phyloP scores from a whole-genome alignment of 2,888 invertebrate species.

The Cephonodes hylas region DNA sequence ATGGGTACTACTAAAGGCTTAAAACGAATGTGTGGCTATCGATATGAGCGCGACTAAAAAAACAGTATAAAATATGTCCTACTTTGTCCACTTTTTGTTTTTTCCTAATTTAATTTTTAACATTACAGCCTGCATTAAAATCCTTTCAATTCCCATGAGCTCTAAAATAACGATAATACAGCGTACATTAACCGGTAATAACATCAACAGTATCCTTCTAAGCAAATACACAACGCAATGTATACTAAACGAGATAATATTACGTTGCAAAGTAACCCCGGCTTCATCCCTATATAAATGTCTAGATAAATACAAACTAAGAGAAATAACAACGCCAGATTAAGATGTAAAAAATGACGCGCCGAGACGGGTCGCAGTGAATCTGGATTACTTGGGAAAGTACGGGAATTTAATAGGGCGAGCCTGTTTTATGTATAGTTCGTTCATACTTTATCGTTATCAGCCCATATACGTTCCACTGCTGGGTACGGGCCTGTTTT shows the following conservation, averaged over 20 bases:
- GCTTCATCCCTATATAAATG: conserved; percentile 38
- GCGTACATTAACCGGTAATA: background rate
- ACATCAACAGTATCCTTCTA: background rate
- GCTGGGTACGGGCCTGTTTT: no score
- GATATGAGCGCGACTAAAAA: no score
- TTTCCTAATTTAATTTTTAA: no score
- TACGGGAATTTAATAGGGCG: conserved; percentile 21
- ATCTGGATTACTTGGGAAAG: conserved; percentile 41
- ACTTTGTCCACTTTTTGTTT: no score
- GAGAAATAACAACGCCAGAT: conserved; percentile 44
- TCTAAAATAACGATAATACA: background rate
- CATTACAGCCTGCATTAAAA: no score
- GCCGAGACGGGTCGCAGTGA: conserved; percentile 42
- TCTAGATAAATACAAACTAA: conserved; percentile 44
- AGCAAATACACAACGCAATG: background rate
- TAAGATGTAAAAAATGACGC: conserved; percentile 54
- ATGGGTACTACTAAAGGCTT: no score
- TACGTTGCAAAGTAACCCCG: background rate
- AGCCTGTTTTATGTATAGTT: conserved; percentile 16
- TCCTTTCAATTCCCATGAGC: no score
- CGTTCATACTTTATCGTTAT: no score
- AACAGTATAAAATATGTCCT: no score
- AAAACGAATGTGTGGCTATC: no score
- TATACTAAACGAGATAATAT: conserved; percentile 2
- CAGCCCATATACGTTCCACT: no score